Base-by-base conservation (phyloP, 2,113 vertebrate species). In the Tachuris rubrigastra region DNA sequence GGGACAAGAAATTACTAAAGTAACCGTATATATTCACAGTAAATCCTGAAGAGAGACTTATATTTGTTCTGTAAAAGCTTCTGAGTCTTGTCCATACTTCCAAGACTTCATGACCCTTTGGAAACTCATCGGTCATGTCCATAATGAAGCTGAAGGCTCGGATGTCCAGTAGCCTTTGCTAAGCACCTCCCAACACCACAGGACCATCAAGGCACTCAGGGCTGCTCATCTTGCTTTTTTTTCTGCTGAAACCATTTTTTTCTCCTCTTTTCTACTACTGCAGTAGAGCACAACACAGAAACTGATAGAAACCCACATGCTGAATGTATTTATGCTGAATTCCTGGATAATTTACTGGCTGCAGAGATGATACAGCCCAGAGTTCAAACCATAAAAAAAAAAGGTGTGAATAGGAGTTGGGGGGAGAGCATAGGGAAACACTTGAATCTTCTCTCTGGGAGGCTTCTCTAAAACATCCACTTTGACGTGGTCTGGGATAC, bases 401-500 rank as follows among this genome's bases (percentile, higher is more conserved):
- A 31, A 41, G 44, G 78, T 91, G 92, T 71, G 68, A 96, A 82
- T 25, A 68, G 31, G 49, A 93, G n/a, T 8, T 2, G 25, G 21
- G 18, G 44, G 20, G 10, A 92, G 35, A 84, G 19, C 0, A 9
- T n/a, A 9, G 18, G 19, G 59, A 87, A 96, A n/a, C 47, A 78
- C n/a, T 78, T 85, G 60, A 44, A 52, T 39, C 39, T 71, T 77
- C 56, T 35, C 52, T 59, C 75, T 71, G 67, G 59, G 68, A 95
- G 19, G 27, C 14, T 92, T 93, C 83, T 68, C 39, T 77, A 14
- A 80, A 60, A 78, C 80, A 90, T 27, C 52, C 31, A 17, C 5
- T 74, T 84, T 88, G 42, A n/a, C 41, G 31, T 44, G 47, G 7
- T 85, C 95, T 97, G 95, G 72, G 68, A 77, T 86, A 25, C 44